A percentile compares a stretch with the other conserved stretches of the same genome.
Evolutionary conservation across 2,797 vertebrate species (phyloP).

Genomic region (Tolypeutes matacus): DNA sequence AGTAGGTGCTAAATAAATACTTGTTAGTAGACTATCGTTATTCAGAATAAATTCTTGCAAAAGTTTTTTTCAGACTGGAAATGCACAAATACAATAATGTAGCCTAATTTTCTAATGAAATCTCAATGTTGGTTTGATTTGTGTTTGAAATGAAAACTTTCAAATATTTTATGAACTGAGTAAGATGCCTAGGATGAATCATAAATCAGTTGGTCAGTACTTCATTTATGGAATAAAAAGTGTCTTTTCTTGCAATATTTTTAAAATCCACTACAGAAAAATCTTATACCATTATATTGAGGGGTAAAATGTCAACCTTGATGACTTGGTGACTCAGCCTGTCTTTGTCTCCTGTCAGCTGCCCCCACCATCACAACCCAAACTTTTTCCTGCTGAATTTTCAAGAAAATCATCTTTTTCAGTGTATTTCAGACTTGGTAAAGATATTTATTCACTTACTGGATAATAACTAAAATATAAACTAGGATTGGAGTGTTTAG

Average conservation of each 20-base stretch:
- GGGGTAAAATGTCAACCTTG: too few relatives aligned
- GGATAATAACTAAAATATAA: slow-evolving; percentile 10
- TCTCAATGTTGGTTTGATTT: slow-evolving; percentile 44
- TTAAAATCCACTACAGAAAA: slow-evolving; percentile 32
- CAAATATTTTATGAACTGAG: slow-evolving; percentile 53
- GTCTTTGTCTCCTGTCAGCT: neutral
- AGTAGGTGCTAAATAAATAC: slow-evolving; percentile 59
- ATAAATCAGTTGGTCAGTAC: neutral
- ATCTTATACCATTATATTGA: neutral
- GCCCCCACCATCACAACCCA: neutral
- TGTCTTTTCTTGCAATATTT: neutral
- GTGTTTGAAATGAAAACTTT: slow-evolving; percentile 49
- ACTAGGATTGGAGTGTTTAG: neutral
- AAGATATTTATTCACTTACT: slow-evolving; percentile 35
- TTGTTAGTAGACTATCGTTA: slow-evolving; percentile 11
- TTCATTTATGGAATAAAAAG: slow-evolving; percentile 43
- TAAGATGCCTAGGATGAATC: neutral
- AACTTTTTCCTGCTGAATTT: slow-evolving; percentile 51
- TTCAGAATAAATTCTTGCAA: neutral
- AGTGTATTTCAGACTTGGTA: neutral
- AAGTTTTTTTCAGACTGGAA: slow-evolving; percentile 18
- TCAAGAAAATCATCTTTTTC: neutral
- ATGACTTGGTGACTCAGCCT: neutral
- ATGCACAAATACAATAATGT: slow-evolving; percentile 3
- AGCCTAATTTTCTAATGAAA: slow-evolving; percentile 40